Evolutionary conservation across 2,888 invertebrate genomes (phyloP), one percentile per base, ranked within the genome.

Genomic region (Drosophila algonquin): DNA sequence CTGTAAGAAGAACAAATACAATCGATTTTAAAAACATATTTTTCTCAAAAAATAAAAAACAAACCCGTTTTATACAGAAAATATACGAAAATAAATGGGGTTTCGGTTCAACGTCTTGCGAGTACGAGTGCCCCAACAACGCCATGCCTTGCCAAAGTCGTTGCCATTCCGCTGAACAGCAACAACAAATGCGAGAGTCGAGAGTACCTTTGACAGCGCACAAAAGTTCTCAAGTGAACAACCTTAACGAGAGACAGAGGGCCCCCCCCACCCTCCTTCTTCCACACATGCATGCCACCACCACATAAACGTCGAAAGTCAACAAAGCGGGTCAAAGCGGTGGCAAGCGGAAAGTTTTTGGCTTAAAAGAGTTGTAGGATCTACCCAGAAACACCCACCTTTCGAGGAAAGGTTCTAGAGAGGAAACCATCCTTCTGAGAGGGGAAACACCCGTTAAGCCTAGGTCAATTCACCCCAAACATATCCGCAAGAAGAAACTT

Each of bases 61-160:
- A 30, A n/a, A 35, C 40, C 27, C 3, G 21, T n/a, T 40, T 54
- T 30, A 9, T 21, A 16, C 7, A 12, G 18, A 12, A 10, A 5
- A 32, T 30, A 16, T 32, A 6, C 10, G 16, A 9, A 9, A 16
- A 10, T n/a, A 40, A 14, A 14, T 40, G 40, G 7, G 40, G 58
- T 63, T 63, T 59, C 75, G 73, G 74, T 76, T 77, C 72, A 79
- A 83, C 76, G 84, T 79, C 79, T 86, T 80, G 2, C 14, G 7
- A 40, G 40, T 30, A 2, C 27, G 27, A 27, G 27, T 27, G n/a
- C 40, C 40, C 40, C 76, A 74, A 75, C 82, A 27, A 27, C 27
- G 27, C 8, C 30, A 30, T 8, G 80, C 74, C 59, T 30, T 55
- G 46, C 14, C 40, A 40, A n/a, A n/a, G 73, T 79, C 71, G 70